Percentiles rank a stretch among this genome's conserved stretches.
phyloP scores from a whole-genome alignment of 2,113 vertebrate species.

The Gasterosteus aculeatus region DNA sequence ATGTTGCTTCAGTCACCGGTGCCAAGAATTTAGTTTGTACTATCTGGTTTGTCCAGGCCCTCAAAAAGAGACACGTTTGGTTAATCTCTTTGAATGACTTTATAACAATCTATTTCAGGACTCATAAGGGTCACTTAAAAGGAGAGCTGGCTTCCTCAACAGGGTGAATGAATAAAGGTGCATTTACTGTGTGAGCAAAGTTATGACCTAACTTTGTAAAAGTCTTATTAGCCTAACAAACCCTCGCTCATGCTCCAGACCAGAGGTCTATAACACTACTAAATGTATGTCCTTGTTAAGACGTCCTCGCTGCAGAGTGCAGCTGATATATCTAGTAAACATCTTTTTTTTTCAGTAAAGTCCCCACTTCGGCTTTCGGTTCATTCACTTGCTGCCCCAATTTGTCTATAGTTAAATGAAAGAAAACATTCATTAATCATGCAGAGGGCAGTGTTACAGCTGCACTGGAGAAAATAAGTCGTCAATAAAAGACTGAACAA shows the following conservation, averaged over 20 bases:
- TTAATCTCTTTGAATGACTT: background rate
- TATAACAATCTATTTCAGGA: background rate
- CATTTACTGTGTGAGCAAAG: constrained; percentile 37
- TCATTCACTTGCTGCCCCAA: background rate
- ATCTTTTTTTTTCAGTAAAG: background rate
- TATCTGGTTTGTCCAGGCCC: background rate
- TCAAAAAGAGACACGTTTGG: background rate
- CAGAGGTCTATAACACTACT: constrained; percentile 14
- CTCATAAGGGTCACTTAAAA: background rate
- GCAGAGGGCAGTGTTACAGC: no score
- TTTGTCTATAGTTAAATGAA: background rate
- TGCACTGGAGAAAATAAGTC: background rate
- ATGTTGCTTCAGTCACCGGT: background rate
- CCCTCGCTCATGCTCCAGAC: constrained; percentile 14
- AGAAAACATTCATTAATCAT: background rate
- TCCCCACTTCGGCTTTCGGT: constrained; percentile 4
- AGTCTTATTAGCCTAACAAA: constrained; percentile 35
- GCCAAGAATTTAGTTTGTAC: background rate
- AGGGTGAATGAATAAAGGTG: constrained; percentile 15
- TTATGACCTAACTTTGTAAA: constrained; percentile 34
- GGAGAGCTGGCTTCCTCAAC: constrained; percentile 5
- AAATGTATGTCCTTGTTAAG: constrained; percentile 45
- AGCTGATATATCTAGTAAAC: constrained; percentile 12
- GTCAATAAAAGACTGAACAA: background rate
- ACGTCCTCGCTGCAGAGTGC: constrained; percentile 1